A percentile compares a stretch with the other conserved stretches of the same genome.
Evolutionary conservation across 2,113 vertebrate genomes (phyloP).

Genomic region (Podocnemis expansa): DNA sequence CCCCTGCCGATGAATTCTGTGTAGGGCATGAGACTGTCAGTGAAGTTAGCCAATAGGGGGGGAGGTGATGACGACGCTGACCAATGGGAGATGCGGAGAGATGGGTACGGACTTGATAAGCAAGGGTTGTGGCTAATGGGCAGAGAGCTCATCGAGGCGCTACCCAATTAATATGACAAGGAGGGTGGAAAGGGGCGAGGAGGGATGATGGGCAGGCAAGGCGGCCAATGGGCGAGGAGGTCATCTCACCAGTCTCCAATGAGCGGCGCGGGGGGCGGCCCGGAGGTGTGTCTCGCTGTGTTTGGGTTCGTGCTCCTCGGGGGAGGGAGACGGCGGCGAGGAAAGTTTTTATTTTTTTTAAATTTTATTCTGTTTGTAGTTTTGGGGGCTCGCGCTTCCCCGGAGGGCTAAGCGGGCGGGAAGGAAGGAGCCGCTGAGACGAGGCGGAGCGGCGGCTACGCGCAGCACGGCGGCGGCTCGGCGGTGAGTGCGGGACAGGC

Average conservation of each 20-base stretch:
- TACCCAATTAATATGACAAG: constrained; percentile 46
- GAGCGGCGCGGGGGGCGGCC: background rate
- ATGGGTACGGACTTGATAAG: background rate
- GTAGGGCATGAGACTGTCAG: background rate
- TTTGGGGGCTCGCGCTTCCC: constrained; percentile 66
- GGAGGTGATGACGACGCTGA: accelerated
- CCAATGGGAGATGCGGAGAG: accelerated
- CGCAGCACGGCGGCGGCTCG: constrained; percentile 43
- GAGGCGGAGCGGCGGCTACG: constrained; percentile 39
- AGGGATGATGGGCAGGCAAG: constrained; percentile 25
- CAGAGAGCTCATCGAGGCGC: background rate
- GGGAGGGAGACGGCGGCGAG: constrained; percentile 78
- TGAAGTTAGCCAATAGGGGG: background rate
- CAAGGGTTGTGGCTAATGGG: background rate
- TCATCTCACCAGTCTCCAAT: constrained; percentile 60
- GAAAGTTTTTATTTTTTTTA: constrained; percentile 76
- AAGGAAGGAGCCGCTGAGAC: constrained; percentile 35
- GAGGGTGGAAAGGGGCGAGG: constrained; percentile 53
- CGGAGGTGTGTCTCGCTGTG: constrained; percentile 73
- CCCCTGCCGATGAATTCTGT: background rate
- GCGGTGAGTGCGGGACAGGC: constrained; percentile 50
- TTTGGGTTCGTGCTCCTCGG: constrained; percentile 82
- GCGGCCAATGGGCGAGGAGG: background rate
- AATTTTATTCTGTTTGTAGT: constrained; percentile 61
- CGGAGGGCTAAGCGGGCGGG: background rate